Evolutionary conservation across 2,888 invertebrate genomes (phyloP).

Genomic region (Xestia ashworthii): DNA sequence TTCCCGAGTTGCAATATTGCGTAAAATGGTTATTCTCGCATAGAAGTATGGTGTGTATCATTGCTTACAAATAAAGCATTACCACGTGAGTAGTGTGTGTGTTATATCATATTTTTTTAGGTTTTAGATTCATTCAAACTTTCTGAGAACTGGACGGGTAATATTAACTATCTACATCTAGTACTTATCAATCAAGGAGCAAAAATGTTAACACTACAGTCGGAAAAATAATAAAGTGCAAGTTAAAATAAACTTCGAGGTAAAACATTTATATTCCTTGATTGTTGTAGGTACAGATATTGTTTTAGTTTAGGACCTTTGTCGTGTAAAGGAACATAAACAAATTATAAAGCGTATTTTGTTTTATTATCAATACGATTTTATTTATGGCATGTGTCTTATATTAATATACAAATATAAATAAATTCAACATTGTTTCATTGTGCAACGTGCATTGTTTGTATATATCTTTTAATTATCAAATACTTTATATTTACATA

Average conservation of each 20-base stretch:
- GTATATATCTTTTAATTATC: not conserved
- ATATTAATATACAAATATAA: constrained; percentile 1
- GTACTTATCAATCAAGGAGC: not conserved
- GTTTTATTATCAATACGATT: constrained; percentile 17
- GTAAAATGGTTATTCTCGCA: not conserved
- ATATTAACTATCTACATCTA: not conserved
- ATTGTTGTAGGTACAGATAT: not conserved
- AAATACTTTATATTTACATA: not conserved
- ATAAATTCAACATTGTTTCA: not conserved
- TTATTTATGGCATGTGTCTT: constrained; percentile 12
- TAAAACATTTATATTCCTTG: not conserved
- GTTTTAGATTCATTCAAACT: not conserved
- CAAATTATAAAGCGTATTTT: constrained; percentile 17
- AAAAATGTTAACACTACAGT: not conserved
- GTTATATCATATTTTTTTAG: not conserved
- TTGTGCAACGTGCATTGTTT: not conserved
- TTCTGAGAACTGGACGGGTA: constrained; percentile 24
- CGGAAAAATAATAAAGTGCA: not conserved
- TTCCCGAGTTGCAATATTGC: constrained; percentile 16
- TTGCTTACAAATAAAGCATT: not conserved
- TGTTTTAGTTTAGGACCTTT: not conserved
- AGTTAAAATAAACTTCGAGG: not conserved
- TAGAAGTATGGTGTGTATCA: not conserved
- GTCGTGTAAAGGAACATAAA: not conserved
- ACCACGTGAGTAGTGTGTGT: not conserved